A percentile compares a stretch with the other conserved stretches of the same genome.
Conservation (phyloP, 2,888 invertebrate species). For the Aromia moschata region DNA sequence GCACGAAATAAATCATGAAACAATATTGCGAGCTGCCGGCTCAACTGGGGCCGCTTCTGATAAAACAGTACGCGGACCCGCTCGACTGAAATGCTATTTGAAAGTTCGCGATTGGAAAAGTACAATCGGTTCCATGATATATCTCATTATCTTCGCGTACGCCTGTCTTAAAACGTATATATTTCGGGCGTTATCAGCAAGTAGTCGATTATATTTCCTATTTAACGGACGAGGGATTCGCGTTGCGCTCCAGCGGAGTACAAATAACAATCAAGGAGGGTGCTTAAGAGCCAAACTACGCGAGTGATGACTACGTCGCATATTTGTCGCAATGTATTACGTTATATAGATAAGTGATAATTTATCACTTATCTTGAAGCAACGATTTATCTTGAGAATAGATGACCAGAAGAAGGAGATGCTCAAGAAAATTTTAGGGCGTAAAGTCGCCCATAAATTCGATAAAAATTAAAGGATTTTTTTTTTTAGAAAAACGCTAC, state of each 20-base stretch:
- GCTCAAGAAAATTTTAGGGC: no score
- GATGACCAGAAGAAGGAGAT: no score
- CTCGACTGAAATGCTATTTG: constrained; percentile 51
- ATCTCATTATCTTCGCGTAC: constrained; percentile 37
- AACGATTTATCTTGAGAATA: no score
- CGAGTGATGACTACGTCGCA: no score
- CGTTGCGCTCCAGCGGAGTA: not conserved
- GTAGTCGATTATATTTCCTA: constrained; percentile 10
- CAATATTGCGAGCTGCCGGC: constrained; percentile 49
- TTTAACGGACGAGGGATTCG: constrained; percentile 3
- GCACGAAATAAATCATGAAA: constrained; percentile 54
- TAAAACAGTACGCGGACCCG: constrained; percentile 50
- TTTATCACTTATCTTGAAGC: no score
- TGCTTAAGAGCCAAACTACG: no score
- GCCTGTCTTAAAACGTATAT: constrained; percentile 29
- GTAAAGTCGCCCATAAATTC: no score
- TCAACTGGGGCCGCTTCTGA: constrained; percentile 40
- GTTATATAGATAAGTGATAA: no score
- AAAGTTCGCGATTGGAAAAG: constrained; percentile 50
- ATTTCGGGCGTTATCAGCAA: constrained; percentile 20
- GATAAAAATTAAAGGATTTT: no score
- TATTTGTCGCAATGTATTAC: no score
- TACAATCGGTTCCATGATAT: constrained; percentile 39
- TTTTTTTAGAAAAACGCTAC: no score
- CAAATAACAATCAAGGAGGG: not conserved